Conservation (phyloP, 1,140 invertebrate species). For the Tachypleus tridentatus region DNA sequence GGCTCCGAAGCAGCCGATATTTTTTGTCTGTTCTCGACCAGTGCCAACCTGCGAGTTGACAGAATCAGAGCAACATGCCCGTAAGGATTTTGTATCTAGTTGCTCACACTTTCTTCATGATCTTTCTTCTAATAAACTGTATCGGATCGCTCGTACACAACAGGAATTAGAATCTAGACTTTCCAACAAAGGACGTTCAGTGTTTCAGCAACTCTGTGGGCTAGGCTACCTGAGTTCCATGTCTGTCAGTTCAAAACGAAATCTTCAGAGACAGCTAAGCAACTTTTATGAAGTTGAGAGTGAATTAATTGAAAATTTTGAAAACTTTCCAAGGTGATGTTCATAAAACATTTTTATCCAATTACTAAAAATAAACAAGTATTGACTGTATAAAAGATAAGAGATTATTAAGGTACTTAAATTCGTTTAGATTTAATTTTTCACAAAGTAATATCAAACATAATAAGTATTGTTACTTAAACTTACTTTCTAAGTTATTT, state of each 20-base stretch:
- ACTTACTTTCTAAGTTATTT: too few relatives aligned
- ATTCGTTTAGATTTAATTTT: too few relatives aligned
- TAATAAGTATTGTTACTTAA: too few relatives aligned
- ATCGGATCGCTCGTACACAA: slow-evolving; percentile 1
- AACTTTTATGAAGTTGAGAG: slow-evolving; percentile 27
- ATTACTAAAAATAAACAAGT: too few relatives aligned
- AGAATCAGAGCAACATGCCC: slow-evolving; percentile 43
- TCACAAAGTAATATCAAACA: too few relatives aligned
- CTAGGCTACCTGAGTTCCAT: slow-evolving; percentile 19
- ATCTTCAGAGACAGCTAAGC: slow-evolving; percentile 14
- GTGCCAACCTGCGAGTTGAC: slow-evolving; percentile 37
- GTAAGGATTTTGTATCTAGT: background rate
- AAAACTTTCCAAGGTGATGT: slow-evolving; percentile 27
- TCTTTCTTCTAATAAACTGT: slow-evolving; percentile 6
- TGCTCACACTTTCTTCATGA: slow-evolving; percentile 14
- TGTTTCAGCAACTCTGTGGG: slow-evolving; percentile 17
- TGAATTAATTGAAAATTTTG: slow-evolving; percentile 37
- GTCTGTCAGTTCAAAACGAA: slow-evolving; percentile 17
- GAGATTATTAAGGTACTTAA: too few relatives aligned
- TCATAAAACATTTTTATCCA: too few relatives aligned
- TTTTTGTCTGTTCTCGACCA: slow-evolving; percentile 19
- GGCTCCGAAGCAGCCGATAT: slow-evolving; percentile 18
- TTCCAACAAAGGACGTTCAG: slow-evolving; percentile 6
- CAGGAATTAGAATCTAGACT: slow-evolving; percentile 14
- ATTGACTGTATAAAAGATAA: background rate